Evolutionary conservation across 2,113 vertebrate genomes (phyloP).

Genomic region (Gracilinanus agilis): DNA sequence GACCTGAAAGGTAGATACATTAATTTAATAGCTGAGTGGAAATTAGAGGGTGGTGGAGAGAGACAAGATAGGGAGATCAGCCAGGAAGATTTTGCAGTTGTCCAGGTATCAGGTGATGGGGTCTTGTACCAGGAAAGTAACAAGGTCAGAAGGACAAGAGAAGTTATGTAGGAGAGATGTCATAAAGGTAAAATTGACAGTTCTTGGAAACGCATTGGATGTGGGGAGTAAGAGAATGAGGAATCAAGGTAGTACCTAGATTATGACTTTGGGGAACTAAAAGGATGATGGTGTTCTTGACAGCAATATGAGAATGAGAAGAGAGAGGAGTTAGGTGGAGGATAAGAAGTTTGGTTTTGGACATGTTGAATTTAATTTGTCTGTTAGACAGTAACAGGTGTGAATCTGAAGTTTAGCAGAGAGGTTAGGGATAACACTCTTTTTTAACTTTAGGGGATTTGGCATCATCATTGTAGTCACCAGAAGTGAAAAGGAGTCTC

Average conservation of each 20-base stretch:
- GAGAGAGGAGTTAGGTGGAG: neutral
- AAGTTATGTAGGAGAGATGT: neutral
- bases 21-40: neutral
- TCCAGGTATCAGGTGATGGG: neutral
- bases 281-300: neutral
- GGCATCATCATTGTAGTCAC: neutral
- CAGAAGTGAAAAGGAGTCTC: neutral
- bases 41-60: neutral
- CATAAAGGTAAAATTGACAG: neutral
- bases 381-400: neutral
- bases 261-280: neutral
- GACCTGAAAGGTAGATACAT: neutral
- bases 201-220: neutral
- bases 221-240: neutral
- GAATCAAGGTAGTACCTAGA: neutral
- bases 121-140: neutral
- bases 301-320: neutral
- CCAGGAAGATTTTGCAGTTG: neutral
- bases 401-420: neutral
- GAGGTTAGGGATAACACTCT: neutral
- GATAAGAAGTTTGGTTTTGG: neutral
- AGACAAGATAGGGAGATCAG: neutral
- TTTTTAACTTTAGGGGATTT: neutral
- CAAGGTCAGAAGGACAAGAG: neutral
- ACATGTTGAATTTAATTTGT: neutral